Percentiles rank a stretch among this genome's conserved stretches.
Conservation (phyloP, 2,888 invertebrate species). For the Tromatobia lineatoria region DNA sequence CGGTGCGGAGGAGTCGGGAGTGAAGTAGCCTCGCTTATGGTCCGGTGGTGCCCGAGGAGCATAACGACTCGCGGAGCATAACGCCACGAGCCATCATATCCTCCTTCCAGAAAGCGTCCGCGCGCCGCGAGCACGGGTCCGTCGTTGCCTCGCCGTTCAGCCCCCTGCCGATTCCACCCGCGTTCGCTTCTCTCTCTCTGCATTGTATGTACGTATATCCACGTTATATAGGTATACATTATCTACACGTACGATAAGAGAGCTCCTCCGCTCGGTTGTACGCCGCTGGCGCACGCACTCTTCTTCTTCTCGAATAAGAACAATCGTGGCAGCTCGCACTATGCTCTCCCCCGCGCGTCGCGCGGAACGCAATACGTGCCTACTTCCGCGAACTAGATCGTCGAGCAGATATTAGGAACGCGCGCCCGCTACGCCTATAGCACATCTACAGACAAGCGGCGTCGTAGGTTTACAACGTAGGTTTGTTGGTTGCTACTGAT, state of each 20-base stretch:
- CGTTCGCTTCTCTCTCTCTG: neutral
- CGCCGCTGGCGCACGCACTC: slow-evolving; percentile 58
- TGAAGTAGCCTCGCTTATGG: slow-evolving; percentile 84
- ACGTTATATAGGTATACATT: slow-evolving; percentile 35
- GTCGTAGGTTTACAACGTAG: slow-evolving; percentile 26
- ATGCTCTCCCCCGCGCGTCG: slow-evolving; percentile 49
- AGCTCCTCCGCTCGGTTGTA: slow-evolving; percentile 40
- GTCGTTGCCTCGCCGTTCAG: slow-evolving; percentile 54
- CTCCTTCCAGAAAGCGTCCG: slow-evolving; percentile 81
- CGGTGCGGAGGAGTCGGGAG: slow-evolving; percentile 74
- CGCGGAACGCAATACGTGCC: slow-evolving; percentile 66
- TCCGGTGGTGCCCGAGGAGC: slow-evolving; percentile 84
- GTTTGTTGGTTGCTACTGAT: slow-evolving; percentile 27
- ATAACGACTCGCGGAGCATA: slow-evolving; percentile 85
- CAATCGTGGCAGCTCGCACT: slow-evolving; percentile 47
- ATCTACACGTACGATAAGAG: slow-evolving; percentile 26
- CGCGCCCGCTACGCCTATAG: slow-evolving; percentile 60
- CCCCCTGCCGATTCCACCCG: slow-evolving; percentile 59
- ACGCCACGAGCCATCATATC: slow-evolving; percentile 85
- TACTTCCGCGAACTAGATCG: slow-evolving; percentile 84
- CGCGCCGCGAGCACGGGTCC: slow-evolving; percentile 69
- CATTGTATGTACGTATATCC: slow-evolving; percentile 13
- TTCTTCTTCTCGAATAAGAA: slow-evolving; percentile 62
- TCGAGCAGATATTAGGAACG: slow-evolving; percentile 79
- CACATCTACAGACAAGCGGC: slow-evolving; percentile 2